Evolutionary conservation across 2,888 invertebrate species (phyloP).

Genomic region (Melinaea menophilus): DNA sequence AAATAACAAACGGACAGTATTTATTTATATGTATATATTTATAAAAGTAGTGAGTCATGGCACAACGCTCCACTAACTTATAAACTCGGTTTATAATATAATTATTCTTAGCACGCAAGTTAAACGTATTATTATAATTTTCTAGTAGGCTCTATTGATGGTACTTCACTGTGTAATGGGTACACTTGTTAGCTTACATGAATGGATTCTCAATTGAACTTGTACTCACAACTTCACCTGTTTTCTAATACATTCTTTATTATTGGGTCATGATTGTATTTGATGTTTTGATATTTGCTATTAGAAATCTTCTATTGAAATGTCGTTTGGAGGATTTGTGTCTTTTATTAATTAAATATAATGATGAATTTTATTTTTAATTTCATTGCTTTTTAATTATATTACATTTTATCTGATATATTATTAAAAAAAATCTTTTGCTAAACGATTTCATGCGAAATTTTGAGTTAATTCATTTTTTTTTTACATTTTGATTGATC

Average conservation of each 20-base stretch:
- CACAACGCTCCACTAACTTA: slow-evolving; percentile 1
- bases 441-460: too few species aligned
- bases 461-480: too few species aligned
- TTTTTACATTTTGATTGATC: too few species aligned
- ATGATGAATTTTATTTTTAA: too few species aligned
- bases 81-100: slow-evolving; percentile 4
- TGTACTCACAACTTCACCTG: slow-evolving; percentile 9
- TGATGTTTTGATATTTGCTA: not conserved
- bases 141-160: slow-evolving; percentile 29
- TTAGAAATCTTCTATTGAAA: not conserved
- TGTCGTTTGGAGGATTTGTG: too few species aligned
- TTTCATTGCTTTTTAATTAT: too few species aligned
- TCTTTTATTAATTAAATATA: too few species aligned
- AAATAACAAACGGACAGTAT: too few species aligned
- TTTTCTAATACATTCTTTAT: slow-evolving; percentile 8
- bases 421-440: too few species aligned
- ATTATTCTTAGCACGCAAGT: slow-evolving; percentile 1
- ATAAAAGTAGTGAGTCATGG: not conserved
- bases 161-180: slow-evolving; percentile 28
- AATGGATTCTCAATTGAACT: slow-evolving; percentile 21
- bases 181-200: slow-evolving; percentile 23
- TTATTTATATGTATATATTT: not conserved
- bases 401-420: too few species aligned
- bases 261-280: slow-evolving; percentile 6
- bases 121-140: slow-evolving; percentile 11